Conservation (phyloP, 1,140 invertebrate species). For the Temnothorax nylanderi region DNA sequence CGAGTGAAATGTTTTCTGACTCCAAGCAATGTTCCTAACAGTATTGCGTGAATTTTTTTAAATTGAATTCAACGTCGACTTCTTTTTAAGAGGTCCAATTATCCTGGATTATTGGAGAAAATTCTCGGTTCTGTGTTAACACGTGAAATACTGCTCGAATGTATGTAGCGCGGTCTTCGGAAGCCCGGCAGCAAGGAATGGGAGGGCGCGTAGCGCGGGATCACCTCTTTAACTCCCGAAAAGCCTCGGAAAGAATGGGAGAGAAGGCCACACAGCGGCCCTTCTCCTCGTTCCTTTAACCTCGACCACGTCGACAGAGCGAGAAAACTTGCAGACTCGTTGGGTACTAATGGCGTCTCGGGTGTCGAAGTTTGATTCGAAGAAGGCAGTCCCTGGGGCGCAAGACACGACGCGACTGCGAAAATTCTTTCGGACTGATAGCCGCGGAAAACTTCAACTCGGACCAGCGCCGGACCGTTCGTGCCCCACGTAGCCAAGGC, state of each 20-base stretch:
- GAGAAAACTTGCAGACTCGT: conserved; percentile 54
- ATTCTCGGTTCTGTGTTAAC: conserved; percentile 38
- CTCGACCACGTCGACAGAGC: conserved; percentile 9
- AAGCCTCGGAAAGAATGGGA: conserved; percentile 45
- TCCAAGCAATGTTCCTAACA: not conserved
- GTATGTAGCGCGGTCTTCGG: conserved; percentile 15
- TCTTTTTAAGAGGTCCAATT: not conserved
- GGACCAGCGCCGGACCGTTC: conserved; percentile 17
- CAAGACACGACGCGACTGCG: conserved; percentile 37
- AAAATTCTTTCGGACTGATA: conserved; percentile 42
- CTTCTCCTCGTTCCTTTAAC: conserved; percentile 28
- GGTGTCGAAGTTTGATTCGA: conserved; percentile 57
- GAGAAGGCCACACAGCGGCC: conserved; percentile 2
- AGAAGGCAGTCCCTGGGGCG: conserved; percentile 29
- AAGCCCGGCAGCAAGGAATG: conserved; percentile 59
- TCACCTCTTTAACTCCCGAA: conserved; percentile 36
- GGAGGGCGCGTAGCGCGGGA: conserved; percentile 45
- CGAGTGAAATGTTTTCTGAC: not conserved
- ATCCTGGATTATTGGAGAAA: not conserved
- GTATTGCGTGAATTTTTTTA: not conserved
- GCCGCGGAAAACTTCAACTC: conserved; percentile 50
- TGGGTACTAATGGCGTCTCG: conserved; percentile 57
- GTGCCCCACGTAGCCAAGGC: conserved; percentile 25
- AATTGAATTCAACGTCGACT: not conserved
- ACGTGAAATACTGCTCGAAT: conserved; percentile 15